phyloP scores from a whole-genome alignment of 2,113 vertebrate species.

The Thalassarche chlororhynchos region DNA sequence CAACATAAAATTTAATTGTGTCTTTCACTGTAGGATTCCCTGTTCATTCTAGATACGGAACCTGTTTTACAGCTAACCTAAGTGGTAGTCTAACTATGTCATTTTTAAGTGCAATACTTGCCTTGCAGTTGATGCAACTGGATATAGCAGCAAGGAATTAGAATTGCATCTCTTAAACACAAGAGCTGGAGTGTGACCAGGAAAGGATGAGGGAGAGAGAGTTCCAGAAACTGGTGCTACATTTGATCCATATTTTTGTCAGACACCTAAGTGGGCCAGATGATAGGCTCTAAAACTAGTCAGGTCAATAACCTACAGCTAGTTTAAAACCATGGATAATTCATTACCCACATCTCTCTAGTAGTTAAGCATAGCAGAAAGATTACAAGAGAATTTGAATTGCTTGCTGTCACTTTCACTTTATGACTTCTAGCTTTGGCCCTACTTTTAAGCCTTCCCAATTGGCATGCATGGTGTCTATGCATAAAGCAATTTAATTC shows the following conservation, averaged over 20 bases:
- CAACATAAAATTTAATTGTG: neutral
- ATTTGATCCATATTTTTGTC: neutral
- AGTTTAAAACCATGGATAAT: neutral
- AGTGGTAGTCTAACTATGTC: rapidly evolving
- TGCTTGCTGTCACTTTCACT: neutral
- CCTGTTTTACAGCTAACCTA: neutral
- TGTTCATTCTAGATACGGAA: neutral
- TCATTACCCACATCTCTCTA: neutral
- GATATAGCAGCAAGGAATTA: neutral
- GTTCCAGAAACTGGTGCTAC: neutral
- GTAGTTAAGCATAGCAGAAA: neutral
- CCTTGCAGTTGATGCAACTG: neutral
- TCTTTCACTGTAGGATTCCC: neutral
- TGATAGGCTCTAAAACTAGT: neutral
- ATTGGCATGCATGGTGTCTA: neutral
- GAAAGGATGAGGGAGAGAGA: neutral
- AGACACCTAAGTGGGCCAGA: neutral
- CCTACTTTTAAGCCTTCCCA: neutral
- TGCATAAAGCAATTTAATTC: constrained; percentile 1
- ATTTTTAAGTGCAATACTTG: neutral
- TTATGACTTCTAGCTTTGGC: neutral
- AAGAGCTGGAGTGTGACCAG: neutral
- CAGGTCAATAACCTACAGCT: neutral
- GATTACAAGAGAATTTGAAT: neutral
- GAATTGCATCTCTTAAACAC: neutral